Percentiles rank a stretch among this genome's conserved stretches.
Evolutionary conservation across 2,113 vertebrate species (phyloP).

Genomic region (Nestor notabilis): DNA sequence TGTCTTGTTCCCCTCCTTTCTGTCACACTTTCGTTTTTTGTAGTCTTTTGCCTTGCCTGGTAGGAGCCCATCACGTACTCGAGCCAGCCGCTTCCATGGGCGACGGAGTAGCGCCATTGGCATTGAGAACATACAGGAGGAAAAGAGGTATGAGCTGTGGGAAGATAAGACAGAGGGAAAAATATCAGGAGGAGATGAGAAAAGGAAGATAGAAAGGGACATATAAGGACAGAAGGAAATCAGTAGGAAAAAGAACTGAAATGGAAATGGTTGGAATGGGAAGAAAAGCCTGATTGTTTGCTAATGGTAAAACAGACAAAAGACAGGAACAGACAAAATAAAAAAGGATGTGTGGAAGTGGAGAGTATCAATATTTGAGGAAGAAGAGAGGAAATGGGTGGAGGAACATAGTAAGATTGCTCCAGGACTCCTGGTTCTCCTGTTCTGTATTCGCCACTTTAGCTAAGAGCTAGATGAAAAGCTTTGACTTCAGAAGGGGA

Average conservation of each 20-base stretch:
- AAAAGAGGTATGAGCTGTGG: constrained; percentile 82
- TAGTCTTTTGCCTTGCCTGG: constrained; percentile 75
- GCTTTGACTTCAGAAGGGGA: neutral
- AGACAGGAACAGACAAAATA: neutral
- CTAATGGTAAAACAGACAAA: neutral
- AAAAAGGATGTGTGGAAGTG: neutral
- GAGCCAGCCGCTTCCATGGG: constrained; percentile 78
- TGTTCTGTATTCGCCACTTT: neutral
- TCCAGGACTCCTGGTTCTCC: neutral
- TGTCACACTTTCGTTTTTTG: constrained; percentile 40
- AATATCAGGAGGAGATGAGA: neutral
- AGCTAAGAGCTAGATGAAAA: neutral
- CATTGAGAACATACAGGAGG: constrained; percentile 93
- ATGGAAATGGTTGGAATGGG: neutral
- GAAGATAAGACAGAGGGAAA: neutral
- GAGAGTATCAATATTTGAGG: neutral
- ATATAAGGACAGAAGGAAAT: neutral
- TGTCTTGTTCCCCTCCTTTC: neutral
- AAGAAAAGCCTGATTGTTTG: neutral
- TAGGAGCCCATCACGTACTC: constrained; percentile 70
- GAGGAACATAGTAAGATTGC: neutral
- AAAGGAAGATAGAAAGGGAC: neutral
- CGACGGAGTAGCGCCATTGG: constrained; percentile 90
- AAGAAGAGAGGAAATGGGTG: neutral
- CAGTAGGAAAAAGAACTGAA: neutral